These are phyloP conservation scores for Leptopilina drosophilae DNA, from an alignment of 2,888 invertebrate species.

Conservation along the genomic window DNA sequence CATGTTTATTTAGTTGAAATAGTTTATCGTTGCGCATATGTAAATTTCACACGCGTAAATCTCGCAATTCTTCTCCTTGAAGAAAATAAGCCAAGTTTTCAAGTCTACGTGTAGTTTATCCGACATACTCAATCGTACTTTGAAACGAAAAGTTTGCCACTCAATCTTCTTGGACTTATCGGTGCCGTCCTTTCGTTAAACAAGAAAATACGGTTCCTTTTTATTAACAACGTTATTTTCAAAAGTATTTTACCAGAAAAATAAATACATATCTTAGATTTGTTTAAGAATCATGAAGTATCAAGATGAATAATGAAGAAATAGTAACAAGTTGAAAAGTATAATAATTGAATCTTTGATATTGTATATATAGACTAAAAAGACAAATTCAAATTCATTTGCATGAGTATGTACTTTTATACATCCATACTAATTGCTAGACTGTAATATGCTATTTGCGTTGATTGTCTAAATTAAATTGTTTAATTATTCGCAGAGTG, in stretches of 20 bases:
- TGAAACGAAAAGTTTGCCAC: slow-evolving; percentile 61
- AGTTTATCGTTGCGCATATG: background rate
- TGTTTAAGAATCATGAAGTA: background rate
- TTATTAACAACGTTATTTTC: background rate
- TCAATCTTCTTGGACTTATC: slow-evolving; percentile 34
- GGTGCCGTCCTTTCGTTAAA: slow-evolving; percentile 10
- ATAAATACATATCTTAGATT: background rate
- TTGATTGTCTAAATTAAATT: slow-evolving; percentile 57
- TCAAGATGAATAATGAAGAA: background rate
- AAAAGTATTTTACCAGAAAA: background rate
- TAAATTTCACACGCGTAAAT: slow-evolving; percentile 29
- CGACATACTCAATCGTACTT: slow-evolving; percentile 64
- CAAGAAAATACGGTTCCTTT: slow-evolving; percentile 14
- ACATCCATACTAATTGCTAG: slow-evolving; percentile 22
- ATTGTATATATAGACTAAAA: background rate
- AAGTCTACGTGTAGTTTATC: slow-evolving; percentile 66
- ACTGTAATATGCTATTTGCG: slow-evolving; percentile 31
- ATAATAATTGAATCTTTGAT: background rate
- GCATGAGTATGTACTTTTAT: background rate
- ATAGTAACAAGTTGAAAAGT: background rate
- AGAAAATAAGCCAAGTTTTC: slow-evolving; percentile 48
- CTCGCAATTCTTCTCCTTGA: slow-evolving; percentile 11
- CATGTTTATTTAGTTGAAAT: background rate
- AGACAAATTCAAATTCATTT: slow-evolving; percentile 13
- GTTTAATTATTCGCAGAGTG: slow-evolving; percentile 73